Base-by-base conservation (phyloP, 2,888 invertebrate species). In the Drosophila basisetae region DNA sequence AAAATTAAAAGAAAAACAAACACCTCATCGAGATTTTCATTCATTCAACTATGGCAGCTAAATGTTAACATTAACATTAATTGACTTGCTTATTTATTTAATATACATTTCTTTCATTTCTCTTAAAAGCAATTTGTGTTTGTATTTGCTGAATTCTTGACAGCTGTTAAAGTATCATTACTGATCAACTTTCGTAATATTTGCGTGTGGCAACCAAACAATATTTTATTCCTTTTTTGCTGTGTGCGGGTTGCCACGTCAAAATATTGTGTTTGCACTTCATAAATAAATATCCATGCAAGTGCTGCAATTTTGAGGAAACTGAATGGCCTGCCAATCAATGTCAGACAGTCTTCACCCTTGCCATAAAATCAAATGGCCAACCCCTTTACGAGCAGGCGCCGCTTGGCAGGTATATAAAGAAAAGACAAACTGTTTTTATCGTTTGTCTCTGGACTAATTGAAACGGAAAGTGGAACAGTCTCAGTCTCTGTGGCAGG, bases 291-390 rank as follows among this genome's bases (percentile, higher is more conserved):
- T 47, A 13, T 6, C 16, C 31, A 58, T 25, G 3, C 31, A 76
- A 66, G 41, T 35, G 28, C 11, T 58, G 60, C 68, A 72, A 18
- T 72, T 81, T 68, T 49, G 41, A 52, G 35, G 31, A 47, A 65
- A 59, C 61, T 37, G 49, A 52, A 55, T 52, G 55, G 39, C 31
- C 43, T 62, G 73, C 74, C 74, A 76, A 69, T 75, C 76, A 75
- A 75, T 76, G 76, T 66, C 75, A 76, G 70, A 65, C 64, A 28
- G 50, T 41, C 10, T 50, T 53, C 69, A 58, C 78, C 73, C 67
- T 70, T 62, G 69, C 60, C 75, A 73, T 84, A 89, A 85, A 85
- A 73, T 33, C 56, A 62, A 69, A 65, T 54, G 72, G 49, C 41
- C 79, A 68, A 73, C 39, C 78, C 78, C 80, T 75, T 83, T 60